Base-by-base conservation (phyloP, 2,888 invertebrate species). In the Horisme vitalbata region DNA sequence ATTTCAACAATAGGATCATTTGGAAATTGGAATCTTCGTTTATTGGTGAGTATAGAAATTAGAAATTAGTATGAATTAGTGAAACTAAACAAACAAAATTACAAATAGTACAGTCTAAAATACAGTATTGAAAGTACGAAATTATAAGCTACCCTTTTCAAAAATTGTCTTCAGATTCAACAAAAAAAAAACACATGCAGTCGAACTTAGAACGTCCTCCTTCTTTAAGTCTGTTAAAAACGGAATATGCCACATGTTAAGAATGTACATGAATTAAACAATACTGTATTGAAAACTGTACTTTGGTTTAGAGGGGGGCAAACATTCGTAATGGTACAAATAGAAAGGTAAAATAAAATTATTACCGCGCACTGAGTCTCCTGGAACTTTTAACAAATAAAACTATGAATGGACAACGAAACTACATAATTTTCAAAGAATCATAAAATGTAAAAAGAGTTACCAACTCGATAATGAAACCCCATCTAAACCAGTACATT, bases 401-500 rank as follows among this genome's bases (percentile, higher is more conserved):
- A 23, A 34, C 12, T 9, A 12, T 26, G 23, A 35, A 13, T 7
- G 10, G n/a, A 35, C 12, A 6, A 24, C 24, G n/a, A n/a, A n/a
- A n/a, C n/a, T n/a, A n/a, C n/a, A n/a, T n/a, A n/a, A n/a, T n/a
- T n/a, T n/a, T n/a, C n/a, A n/a, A n/a, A n/a, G n/a, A n/a, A n/a
- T n/a, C n/a, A n/a, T n/a, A n/a, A n/a, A n/a, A n/a, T n/a, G n/a
- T n/a, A n/a, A n/a, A n/a, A n/a, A n/a, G 26, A 12, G 31, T 26
- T 26, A 23, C 28, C 35, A 49, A 39, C 34, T 28, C 27, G 37
- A 30, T 39, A 45, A 38, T 41, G 13, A 21, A 37, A 41, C 39
- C 43, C 45, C 49, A 36, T 49, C 49, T 44, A 49, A 45, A 49
- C 49, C 39, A 37, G 36, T 41, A 41, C 31, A 41, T 21, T 24